phyloP scores from a whole-genome alignment of 2,797 vertebrate genomes.

The Bovichtus diacanthus region DNA sequence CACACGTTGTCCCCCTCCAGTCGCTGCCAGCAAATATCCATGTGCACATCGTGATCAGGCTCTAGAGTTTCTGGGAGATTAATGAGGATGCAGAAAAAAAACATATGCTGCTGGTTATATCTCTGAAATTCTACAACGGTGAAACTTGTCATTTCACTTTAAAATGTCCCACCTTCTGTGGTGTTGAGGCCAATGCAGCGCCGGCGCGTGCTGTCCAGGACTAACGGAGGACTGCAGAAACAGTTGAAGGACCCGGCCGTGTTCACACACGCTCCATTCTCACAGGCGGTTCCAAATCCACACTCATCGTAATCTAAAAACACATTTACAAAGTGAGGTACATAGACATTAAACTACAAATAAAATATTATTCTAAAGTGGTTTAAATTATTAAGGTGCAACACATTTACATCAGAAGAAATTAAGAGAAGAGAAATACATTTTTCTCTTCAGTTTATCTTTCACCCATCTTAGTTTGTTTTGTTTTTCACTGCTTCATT shows the following conservation, averaged over 20 bases:
- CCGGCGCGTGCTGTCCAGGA: constrained; percentile 78
- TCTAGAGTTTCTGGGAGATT: constrained; percentile 59
- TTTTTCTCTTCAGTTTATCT: no score
- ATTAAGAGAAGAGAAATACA: no score
- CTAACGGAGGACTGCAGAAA: constrained; percentile 85
- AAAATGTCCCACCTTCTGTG: constrained; percentile 76
- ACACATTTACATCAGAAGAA: background rate
- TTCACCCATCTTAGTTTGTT: no score
- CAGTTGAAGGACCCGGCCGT: constrained; percentile 86
- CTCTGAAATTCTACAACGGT: background rate
- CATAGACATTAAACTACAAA: background rate
- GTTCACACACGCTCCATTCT: constrained; percentile 84
- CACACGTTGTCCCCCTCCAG: constrained; percentile 80
- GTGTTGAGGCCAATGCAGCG: constrained; percentile 80
- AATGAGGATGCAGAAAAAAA: background rate
- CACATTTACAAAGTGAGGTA: constrained; percentile 15
- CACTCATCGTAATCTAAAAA: constrained; percentile 86
- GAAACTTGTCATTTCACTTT: no score
- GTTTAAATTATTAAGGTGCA: background rate
- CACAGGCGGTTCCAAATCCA: constrained; percentile 72
- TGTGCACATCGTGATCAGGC: constrained; percentile 71
- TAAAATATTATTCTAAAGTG: background rate
- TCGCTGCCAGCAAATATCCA: constrained; percentile 85
- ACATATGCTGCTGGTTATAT: background rate
- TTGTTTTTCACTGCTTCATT: no score